These are phyloP conservation scores for Pangasianodon hypophthalmus DNA, from an alignment of 2,113 vertebrate species.

Conservation along the genomic window DNA sequence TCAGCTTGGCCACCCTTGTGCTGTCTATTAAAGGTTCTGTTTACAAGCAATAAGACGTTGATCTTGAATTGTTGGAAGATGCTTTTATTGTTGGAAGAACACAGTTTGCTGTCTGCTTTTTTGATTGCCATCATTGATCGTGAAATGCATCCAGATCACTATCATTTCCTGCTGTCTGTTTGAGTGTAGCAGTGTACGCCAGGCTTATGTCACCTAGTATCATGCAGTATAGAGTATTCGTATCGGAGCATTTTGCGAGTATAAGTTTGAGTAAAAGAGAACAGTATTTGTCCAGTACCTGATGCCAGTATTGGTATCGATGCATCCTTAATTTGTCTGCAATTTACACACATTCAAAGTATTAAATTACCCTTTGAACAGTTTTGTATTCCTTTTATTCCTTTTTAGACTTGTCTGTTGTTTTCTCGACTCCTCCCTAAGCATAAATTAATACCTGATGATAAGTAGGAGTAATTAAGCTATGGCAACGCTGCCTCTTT, in stretches of 20 bases:
- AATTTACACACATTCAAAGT: background rate
- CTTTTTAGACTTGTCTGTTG: background rate
- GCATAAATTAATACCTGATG: conserved; percentile 11
- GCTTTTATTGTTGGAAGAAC: background rate
- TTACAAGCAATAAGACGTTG: background rate
- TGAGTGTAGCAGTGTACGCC: background rate
- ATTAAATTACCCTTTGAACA: background rate
- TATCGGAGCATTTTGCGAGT: background rate
- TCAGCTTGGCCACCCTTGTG: background rate
- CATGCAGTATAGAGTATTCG: background rate
- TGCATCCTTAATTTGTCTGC: background rate
- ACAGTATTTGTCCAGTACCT: background rate
- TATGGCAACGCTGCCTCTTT: background rate
- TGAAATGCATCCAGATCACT: background rate
- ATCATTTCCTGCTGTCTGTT: background rate
- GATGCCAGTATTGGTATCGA: background rate
- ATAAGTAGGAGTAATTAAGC: background rate
- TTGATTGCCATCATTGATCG: background rate
- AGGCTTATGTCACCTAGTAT: background rate
- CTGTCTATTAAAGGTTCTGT: background rate
- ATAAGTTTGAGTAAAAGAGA: too few species aligned
- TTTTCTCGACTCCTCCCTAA: background rate
- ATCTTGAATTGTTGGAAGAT: background rate
- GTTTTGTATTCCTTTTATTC: background rate
- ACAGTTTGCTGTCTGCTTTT: background rate